These are phyloP conservation scores for Cotesia congregata DNA, from an alignment of 2,888 invertebrate genomes.

Conservation along the genomic window DNA sequence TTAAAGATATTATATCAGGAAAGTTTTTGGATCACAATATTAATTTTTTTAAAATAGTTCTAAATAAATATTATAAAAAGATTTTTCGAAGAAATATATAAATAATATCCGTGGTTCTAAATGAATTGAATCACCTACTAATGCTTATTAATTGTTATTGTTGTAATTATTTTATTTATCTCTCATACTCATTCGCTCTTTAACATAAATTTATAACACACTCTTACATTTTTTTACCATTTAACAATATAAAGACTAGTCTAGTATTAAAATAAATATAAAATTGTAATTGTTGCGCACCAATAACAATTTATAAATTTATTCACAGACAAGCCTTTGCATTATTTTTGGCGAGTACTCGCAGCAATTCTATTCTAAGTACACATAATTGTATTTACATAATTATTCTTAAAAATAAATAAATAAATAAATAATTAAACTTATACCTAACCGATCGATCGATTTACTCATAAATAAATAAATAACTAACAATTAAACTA, in stretches of 20 bases:
- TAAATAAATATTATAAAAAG: too few relatives aligned
- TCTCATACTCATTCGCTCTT: background rate
- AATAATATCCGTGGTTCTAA: too few relatives aligned
- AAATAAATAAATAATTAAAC: background rate
- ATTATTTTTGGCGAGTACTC: background rate
- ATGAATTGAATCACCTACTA: too few relatives aligned
- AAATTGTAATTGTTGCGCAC: background rate
- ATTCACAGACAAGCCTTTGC: background rate
- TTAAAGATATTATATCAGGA: too few relatives aligned
- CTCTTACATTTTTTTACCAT: background rate
- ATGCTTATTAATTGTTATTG: too few relatives aligned
- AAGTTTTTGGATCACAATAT: too few relatives aligned
- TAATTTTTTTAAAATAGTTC: too few relatives aligned
- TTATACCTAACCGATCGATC: background rate
- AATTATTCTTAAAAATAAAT: background rate
- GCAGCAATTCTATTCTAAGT: background rate
- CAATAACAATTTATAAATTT: background rate
- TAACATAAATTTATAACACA: slow-evolving; percentile 10
- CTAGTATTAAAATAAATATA: background rate
- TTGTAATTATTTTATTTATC: background rate
- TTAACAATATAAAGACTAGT: background rate
- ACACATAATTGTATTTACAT: background rate
- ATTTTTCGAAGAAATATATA: too few relatives aligned
- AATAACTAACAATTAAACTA: background rate
- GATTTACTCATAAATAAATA: background rate